phyloP scores from a whole-genome alignment of 2,113 vertebrate species.

The Corydoras maculifer region DNA sequence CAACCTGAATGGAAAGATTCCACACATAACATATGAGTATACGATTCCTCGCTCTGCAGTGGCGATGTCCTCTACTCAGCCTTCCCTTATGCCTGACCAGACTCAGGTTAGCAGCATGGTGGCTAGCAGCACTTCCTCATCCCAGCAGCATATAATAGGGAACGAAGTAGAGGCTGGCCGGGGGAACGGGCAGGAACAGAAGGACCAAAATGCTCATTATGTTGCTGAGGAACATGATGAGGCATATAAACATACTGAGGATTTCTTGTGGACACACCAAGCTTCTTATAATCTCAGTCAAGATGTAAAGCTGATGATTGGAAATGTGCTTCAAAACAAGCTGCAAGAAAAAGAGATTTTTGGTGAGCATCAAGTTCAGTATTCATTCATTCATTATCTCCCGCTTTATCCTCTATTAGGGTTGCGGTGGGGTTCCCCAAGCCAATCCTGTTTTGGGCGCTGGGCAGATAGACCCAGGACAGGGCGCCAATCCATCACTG shows the following conservation, averaged over 20 bases:
- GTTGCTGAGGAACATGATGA: slow-evolving; percentile 15
- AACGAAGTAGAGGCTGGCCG: slow-evolving; percentile 42
- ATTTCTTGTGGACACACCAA: slow-evolving; percentile 44
- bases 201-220: slow-evolving; percentile 44
- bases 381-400: too few species aligned
- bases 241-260: slow-evolving; percentile 11
- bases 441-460: too few species aligned
- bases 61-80: slow-evolving; percentile 37
- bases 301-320: slow-evolving; percentile 38
- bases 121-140: slow-evolving; percentile 35
- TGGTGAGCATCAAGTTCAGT: too few species aligned
- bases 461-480: too few species aligned
- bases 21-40: slow-evolving; percentile 81
- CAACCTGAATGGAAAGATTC: slow-evolving; percentile 83
- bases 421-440: too few species aligned
- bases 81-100: slow-evolving; percentile 42
- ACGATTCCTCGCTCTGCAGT: slow-evolving; percentile 60
- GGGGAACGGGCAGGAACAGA: not conserved
- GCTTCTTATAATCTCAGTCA: slow-evolving; percentile 46
- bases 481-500: too few species aligned
- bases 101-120: slow-evolving; percentile 36
- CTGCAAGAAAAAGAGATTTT: too few species aligned
- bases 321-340: too few species aligned
- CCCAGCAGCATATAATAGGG: slow-evolving; percentile 20
- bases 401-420: too few species aligned